Base-by-base conservation (phyloP, 2,888 invertebrate species). In the Elgonia sp. region DNA sequence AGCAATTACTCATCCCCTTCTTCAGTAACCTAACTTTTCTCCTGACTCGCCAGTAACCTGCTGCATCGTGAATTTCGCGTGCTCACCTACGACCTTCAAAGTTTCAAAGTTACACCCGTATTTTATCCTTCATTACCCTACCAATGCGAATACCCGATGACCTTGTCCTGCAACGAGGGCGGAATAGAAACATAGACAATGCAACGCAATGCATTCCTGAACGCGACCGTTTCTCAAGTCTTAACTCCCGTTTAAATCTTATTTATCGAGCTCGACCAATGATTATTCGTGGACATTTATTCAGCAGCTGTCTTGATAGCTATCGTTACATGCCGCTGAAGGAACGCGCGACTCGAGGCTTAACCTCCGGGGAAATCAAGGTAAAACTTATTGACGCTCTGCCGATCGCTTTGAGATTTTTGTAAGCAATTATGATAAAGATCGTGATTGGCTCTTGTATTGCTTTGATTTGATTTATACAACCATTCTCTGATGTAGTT, bases 1-100 rank as follows among this genome's bases (percentile, higher is more conserved):
- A 37, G 65, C 50, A 63, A 77, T 77, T 65, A 63, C 75, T 76
- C 75, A 76, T 63, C 63, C 77, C 29, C 46, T 77, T 65, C 65
- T 9, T 53, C 7, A 16, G 40, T 79, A 67, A 79, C 53, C 29
- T 18, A n/a, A 72, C 63, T 72, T 46, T 80, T 50, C 53, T 67
- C 57, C 57, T 39, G 75, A 29, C 21, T 57, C 70, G 50, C 63
- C 37, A 42, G 16, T 42, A 73, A 75, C 69, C 62, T 63, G 69
- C 37, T 46, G 46, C 63, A 46, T 60, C 53, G 63, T 87, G 70
- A 55, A 84, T 84, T 83, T 88, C 80, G 85, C 83, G 69, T 86
- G 75, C 70, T 83, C 85, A 88, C 84, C 81, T 84, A 77, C 69
- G 84, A 86, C 89, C 89, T 86, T 86, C 84, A 29, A 89, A 86